Evolutionary conservation across 2,113 vertebrate species (phyloP).

Genomic region (Reinhardtius hippoglossoides): DNA sequence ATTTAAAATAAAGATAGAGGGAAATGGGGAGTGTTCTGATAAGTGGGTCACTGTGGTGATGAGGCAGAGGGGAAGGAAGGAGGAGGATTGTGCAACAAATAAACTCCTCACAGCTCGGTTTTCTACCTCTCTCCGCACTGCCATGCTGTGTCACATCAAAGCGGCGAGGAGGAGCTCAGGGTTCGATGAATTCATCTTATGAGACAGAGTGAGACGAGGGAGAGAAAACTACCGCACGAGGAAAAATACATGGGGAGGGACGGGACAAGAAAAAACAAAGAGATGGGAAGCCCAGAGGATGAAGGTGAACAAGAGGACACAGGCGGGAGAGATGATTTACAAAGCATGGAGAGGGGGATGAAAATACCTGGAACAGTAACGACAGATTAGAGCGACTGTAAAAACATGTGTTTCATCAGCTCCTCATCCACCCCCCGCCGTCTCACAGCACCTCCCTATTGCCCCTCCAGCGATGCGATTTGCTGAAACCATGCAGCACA

Average conservation of each 20-base stretch:
- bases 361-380: neutral
- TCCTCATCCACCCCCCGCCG: neutral
- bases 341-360: neutral
- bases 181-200: slow-evolving; percentile 58
- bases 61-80: slow-evolving; percentile 53
- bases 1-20: slow-evolving; percentile 15
- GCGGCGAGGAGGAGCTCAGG: slow-evolving; percentile 38
- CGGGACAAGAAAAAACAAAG: neutral
- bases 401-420: slow-evolving; percentile 10
- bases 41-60: slow-evolving; percentile 69
- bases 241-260: neutral
- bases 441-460: slow-evolving; percentile 4
- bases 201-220: slow-evolving; percentile 1
- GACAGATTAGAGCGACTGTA: neutral
- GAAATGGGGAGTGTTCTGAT: slow-evolving; percentile 26
- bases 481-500: slow-evolving; percentile 47
- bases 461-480: slow-evolving; percentile 41
- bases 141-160: slow-evolving; percentile 64
- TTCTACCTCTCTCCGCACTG: slow-evolving; percentile 39
- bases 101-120: slow-evolving; percentile 64
- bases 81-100: slow-evolving; percentile 60
- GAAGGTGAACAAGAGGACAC: slow-evolving; percentile 9
- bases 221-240: neutral
- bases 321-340: neutral
- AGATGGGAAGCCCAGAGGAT: neutral